These are phyloP conservation scores for Solen grandis DNA, from an alignment of 1,140 invertebrate species.

Conservation along the genomic window DNA sequence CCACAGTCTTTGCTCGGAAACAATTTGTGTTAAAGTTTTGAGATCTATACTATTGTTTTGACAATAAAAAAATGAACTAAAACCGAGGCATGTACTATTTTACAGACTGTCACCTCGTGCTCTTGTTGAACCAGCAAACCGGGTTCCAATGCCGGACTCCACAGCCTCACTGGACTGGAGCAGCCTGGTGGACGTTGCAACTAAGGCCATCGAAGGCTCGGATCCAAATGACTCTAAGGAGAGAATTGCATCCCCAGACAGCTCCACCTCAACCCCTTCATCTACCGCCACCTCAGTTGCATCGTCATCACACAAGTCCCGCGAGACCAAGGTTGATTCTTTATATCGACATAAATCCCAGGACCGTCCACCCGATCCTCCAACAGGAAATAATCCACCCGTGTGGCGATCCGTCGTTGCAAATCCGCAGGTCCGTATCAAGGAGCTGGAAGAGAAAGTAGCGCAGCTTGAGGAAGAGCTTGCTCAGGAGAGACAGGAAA, in stretches of 20 bases:
- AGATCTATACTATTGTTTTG: no score
- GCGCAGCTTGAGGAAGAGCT: slow-evolving; percentile 73
- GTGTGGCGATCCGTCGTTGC: slow-evolving; percentile 84
- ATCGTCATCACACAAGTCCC: not conserved
- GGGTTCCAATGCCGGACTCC: slow-evolving; percentile 72
- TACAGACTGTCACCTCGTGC: slow-evolving; percentile 78
- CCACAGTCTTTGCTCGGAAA: no score
- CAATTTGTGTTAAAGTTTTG: no score
- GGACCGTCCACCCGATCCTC: slow-evolving; percentile 37
- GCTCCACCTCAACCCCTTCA: slow-evolving; percentile 9
- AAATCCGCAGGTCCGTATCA: slow-evolving; percentile 86
- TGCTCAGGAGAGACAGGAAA: slow-evolving; percentile 72
- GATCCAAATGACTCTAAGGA: slow-evolving; percentile 25
- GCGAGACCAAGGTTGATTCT: slow-evolving; percentile 31
- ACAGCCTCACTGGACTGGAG: slow-evolving; percentile 87
- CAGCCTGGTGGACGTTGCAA: slow-evolving; percentile 89
- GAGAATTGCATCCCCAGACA: slow-evolving; percentile 39
- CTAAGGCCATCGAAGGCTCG: slow-evolving; percentile 85
- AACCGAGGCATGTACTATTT: no score
- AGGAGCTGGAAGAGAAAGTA: slow-evolving; percentile 77
- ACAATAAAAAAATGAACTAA: no score
- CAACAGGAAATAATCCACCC: slow-evolving; percentile 58
- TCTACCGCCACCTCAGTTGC: not conserved
- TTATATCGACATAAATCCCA: slow-evolving; percentile 45
- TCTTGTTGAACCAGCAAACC: slow-evolving; percentile 53